phyloP scores from a whole-genome alignment of 2,888 invertebrate genomes.

The Sericinus montela region DNA sequence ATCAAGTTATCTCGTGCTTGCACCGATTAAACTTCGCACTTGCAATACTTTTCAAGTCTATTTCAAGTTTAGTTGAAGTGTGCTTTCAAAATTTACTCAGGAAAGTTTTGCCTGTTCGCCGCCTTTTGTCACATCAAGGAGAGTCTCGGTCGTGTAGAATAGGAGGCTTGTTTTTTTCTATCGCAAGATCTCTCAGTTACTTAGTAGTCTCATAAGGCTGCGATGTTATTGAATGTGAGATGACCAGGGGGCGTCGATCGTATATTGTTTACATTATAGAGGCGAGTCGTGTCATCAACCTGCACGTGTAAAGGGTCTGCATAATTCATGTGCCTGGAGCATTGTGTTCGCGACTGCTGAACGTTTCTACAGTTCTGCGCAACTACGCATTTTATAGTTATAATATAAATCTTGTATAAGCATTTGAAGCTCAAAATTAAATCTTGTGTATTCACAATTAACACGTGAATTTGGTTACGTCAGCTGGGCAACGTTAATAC shows the following conservation, averaged over 20 bases:
- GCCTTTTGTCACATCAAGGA: too few relatives aligned
- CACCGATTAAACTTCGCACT: too few relatives aligned
- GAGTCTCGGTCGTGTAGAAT: too few relatives aligned
- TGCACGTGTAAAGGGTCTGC: conserved; percentile 45
- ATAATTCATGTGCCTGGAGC: conserved; percentile 53
- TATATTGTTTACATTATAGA: conserved; percentile 23
- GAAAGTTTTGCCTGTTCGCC: too few relatives aligned
- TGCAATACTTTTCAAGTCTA: too few relatives aligned
- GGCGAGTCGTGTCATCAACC: conserved; percentile 51
- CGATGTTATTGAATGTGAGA: conserved; percentile 37
- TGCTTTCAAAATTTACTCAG: too few relatives aligned
- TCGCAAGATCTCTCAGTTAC: not conserved
- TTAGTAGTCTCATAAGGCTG: conserved; percentile 20
- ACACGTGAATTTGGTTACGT: conserved; percentile 17
- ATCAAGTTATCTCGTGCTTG: too few relatives aligned
- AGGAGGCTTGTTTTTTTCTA: too few relatives aligned
- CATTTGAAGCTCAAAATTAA: conserved; percentile 8
- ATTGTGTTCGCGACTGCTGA: conserved; percentile 35
- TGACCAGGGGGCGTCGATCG: conserved; percentile 21
- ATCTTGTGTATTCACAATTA: conserved; percentile 10
- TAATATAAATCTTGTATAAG: not conserved
- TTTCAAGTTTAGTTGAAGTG: too few relatives aligned
- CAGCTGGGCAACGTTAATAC: conserved; percentile 1
- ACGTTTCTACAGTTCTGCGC: conserved; percentile 12
- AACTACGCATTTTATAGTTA: conserved; percentile 13